Evolutionary conservation across 2,888 invertebrate genomes (phyloP).

Genomic region (Eubasilissa splendida): DNA sequence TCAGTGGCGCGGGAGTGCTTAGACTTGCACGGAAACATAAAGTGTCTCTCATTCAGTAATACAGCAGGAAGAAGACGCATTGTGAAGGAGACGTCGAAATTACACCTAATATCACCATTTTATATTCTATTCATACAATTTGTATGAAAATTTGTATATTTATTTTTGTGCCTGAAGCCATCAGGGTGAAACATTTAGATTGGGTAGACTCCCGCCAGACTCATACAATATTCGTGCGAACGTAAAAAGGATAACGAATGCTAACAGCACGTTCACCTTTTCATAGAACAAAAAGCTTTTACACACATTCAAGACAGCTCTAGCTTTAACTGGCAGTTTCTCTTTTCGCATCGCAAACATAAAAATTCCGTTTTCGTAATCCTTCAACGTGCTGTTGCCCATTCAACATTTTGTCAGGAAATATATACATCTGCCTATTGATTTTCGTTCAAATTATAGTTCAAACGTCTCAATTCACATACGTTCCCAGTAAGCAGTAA

Average conservation of each 20-base stretch:
- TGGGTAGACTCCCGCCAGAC: conserved; percentile 20
- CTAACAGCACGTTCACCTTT: conserved; percentile 35
- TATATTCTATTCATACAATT: conserved; percentile 6
- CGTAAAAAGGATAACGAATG: conserved; percentile 40
- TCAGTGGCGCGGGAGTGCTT: neutral
- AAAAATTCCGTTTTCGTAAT: neutral
- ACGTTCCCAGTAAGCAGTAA: no score
- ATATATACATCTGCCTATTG: no score
- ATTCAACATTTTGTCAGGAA: no score
- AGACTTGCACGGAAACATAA: no score
- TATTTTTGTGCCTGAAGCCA: conserved; percentile 10
- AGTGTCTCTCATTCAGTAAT: no score
- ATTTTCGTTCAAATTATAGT: no score
- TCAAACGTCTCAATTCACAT: no score
- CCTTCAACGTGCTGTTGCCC: no score
- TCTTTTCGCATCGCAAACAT: conserved; percentile 19
- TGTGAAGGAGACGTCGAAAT: neutral
- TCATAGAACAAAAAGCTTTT: conserved; percentile 39
- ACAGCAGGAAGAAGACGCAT: neutral
- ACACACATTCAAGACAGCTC: conserved; percentile 20
- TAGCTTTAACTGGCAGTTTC: conserved; percentile 22
- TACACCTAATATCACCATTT: neutral
- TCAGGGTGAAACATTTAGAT: conserved; percentile 35
- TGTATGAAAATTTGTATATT: conserved; percentile 26
- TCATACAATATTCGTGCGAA: conserved; percentile 21